Evolutionary conservation across 2,797 vertebrate genomes (phyloP).

Genomic region (Odontamblyopus rebecca): DNA sequence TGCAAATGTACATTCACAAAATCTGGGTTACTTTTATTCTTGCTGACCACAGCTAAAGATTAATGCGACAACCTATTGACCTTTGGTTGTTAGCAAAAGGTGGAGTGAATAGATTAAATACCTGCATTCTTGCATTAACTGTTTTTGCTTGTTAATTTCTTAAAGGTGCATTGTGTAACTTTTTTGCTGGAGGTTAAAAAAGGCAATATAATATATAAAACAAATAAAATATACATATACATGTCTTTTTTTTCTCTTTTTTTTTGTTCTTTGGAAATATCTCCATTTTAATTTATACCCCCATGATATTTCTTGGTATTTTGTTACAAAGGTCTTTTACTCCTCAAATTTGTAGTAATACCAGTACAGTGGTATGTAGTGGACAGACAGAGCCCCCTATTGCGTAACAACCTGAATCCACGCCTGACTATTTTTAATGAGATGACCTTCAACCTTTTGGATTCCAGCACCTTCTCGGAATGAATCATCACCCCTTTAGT

Average conservation of each 20-base stretch:
- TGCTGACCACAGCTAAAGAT: constrained; percentile 55
- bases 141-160: not conserved
- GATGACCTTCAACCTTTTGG: constrained; percentile 55
- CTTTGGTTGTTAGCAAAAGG: constrained; percentile 4
- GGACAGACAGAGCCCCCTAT: too few relatives aligned
- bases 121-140: not conserved
- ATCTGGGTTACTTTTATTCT: constrained; percentile 44
- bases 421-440: not conserved
- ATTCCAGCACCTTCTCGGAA: constrained; percentile 54
- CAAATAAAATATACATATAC: too few relatives aligned
- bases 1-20: constrained; percentile 49
- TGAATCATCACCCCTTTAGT: constrained; percentile 50
- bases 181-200: not conserved
- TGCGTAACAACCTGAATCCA: too few relatives aligned
- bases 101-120: not conserved
- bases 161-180: not conserved
- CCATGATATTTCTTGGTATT: not conserved
- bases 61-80: constrained; percentile 67
- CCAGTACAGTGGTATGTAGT: too few relatives aligned
- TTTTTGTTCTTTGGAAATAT: not conserved
- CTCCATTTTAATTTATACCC: not conserved
- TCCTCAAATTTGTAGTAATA: too few relatives aligned
- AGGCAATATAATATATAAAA: not conserved
- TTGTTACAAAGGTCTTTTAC: too few relatives aligned
- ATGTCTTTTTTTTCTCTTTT: too few relatives aligned